These are phyloP conservation scores for Ascaphus truei DNA, from an alignment of 2,113 vertebrate species.

Conservation along the genomic window DNA sequence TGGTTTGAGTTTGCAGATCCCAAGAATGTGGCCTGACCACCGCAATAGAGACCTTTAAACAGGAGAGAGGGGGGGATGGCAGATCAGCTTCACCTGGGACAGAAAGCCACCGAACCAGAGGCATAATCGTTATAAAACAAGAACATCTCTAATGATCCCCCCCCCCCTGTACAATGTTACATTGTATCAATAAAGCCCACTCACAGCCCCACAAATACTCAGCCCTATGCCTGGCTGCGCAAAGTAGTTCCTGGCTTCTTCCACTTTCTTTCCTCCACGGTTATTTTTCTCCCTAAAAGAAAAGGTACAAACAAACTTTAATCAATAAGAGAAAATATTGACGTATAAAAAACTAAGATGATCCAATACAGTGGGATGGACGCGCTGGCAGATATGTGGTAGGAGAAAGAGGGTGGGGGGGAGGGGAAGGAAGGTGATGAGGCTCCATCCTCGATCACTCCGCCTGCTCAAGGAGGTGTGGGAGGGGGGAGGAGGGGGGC, in stretches of 20 bases:
- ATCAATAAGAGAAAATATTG: constrained; percentile 56
- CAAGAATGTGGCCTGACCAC: too few relatives aligned
- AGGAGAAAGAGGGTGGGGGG: constrained; percentile 39
- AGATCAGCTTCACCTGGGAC: neutral
- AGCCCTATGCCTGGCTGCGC: constrained; percentile 33
- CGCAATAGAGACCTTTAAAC: too few relatives aligned
- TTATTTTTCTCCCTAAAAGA: constrained; percentile 32
- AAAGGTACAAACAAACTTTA: constrained; percentile 63
- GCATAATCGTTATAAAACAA: neutral
- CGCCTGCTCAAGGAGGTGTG: constrained; percentile 42
- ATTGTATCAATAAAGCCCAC: neutral
- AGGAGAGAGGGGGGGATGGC: too few relatives aligned
- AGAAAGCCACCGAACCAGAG: neutral
- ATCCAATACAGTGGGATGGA: constrained; percentile 55
- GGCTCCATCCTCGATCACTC: constrained; percentile 62
- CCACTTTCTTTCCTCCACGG: constrained; percentile 45
- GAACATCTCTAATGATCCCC: neutral
- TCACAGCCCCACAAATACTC: constrained; percentile 27
- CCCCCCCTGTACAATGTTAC: neutral
- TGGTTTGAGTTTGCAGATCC: too few relatives aligned
- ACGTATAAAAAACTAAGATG: constrained; percentile 55
- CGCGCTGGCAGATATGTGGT: constrained; percentile 53
- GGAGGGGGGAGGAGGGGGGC: constrained; percentile 30
- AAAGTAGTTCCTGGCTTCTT: constrained; percentile 62
- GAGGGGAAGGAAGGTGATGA: constrained; percentile 49